Evolutionary conservation across 2,113 vertebrate genomes (phyloP).

Genomic region (Pontoporia blainvillei): DNA sequence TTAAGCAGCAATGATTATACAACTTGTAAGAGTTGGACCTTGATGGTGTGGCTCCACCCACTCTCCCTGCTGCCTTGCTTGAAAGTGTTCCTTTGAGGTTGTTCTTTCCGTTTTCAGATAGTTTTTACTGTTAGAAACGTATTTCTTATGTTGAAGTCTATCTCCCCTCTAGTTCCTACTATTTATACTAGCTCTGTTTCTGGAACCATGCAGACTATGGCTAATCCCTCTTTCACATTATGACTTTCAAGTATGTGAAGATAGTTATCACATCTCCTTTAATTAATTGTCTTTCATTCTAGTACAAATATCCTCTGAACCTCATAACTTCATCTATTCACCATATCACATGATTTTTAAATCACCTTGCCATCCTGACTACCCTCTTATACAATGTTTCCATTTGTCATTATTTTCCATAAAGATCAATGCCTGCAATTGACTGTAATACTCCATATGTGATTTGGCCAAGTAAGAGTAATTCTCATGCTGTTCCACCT

Average conservation of each 20-base stretch:
- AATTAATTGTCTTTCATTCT: neutral
- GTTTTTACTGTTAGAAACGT: neutral
- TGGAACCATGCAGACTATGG: no score
- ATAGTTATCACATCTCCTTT: neutral
- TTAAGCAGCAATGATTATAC: neutral
- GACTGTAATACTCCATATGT: neutral
- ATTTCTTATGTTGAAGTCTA: neutral
- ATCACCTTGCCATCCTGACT: neutral
- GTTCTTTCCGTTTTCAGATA: neutral
- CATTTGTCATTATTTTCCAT: neutral
- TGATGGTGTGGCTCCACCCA: neutral
- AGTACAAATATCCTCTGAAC: neutral
- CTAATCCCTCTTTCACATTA: neutral
- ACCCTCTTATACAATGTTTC: neutral
- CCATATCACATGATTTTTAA: neutral
- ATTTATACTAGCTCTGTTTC: neutral
- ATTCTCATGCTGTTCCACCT: neutral
- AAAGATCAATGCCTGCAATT: neutral
- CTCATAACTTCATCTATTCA: neutral
- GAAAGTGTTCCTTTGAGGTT: neutral
- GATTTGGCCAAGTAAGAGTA: neutral
- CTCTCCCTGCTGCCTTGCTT: neutral
- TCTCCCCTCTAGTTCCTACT: neutral
- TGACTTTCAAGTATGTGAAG: neutral
- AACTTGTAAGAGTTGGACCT: neutral